Percentiles rank a stretch among this genome's conserved stretches.
Evolutionary conservation across 2,797 vertebrate genomes (phyloP).

Genomic region (Tokudaia tokunoshimensis): DNA sequence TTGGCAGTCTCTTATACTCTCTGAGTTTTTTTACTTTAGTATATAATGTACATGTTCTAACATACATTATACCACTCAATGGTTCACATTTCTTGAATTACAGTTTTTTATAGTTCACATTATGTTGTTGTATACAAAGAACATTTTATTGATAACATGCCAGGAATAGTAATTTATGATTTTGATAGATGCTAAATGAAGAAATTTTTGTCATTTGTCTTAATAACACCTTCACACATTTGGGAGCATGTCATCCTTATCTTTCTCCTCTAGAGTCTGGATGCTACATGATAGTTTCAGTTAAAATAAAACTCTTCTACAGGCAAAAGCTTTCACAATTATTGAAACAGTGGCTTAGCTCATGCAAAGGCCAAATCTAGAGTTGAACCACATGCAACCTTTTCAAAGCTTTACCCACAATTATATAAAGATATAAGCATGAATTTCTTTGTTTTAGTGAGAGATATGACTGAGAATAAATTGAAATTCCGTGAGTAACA

Average conservation of each 20-base stretch:
- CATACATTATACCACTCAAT: not conserved
- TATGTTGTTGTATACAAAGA: slow-evolving; percentile 70
- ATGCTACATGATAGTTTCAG: slow-evolving; percentile 60
- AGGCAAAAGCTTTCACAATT: not conserved
- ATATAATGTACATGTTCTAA: slow-evolving; percentile 43
- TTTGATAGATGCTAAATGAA: slow-evolving; percentile 80
- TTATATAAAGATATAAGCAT: not conserved
- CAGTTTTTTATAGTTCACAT: slow-evolving; percentile 78
- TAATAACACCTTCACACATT: slow-evolving; percentile 77
- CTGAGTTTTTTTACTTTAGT: slow-evolving; percentile 65
- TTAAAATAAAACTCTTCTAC: not conserved
- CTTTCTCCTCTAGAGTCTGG: not conserved
- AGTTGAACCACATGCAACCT: slow-evolving; percentile 53
- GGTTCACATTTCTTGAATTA: slow-evolving; percentile 75
- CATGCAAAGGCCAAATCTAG: slow-evolving; percentile 22
- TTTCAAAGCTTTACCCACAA: not conserved
- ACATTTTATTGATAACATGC: slow-evolving; percentile 80
- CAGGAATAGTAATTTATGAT: slow-evolving; percentile 78
- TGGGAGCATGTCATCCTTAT: slow-evolving; percentile 13
- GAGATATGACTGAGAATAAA: slow-evolving; percentile 68
- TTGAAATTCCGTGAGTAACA: slow-evolving; percentile 63
- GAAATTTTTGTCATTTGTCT: slow-evolving; percentile 82
- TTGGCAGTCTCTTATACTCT: not conserved
- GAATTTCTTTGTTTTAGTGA: slow-evolving; percentile 57
- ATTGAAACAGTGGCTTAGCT: slow-evolving; percentile 61